Evolutionary conservation across 2,888 invertebrate genomes (phyloP).

Genomic region (Zaprionus lineosus): DNA sequence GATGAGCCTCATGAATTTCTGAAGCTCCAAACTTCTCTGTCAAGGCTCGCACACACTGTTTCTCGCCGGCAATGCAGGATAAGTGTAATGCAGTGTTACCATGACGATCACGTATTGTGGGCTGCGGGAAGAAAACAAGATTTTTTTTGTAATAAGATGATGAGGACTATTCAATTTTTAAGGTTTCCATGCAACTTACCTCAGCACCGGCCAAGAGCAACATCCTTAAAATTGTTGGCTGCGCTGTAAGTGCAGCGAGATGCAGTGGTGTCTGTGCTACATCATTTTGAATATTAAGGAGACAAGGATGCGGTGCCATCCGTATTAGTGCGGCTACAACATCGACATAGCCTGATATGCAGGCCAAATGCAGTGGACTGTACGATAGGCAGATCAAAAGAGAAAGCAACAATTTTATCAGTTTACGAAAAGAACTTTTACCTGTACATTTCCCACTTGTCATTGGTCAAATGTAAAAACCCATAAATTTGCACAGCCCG

Average conservation of each 20-base stretch:
- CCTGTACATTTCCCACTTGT: constrained; percentile 55
- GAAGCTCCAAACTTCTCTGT: constrained; percentile 86
- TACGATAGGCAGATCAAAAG: constrained; percentile 58
- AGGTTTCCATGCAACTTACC: constrained; percentile 70
- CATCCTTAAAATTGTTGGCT: constrained; percentile 89
- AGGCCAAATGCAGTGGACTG: constrained; percentile 93
- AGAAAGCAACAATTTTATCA: constrained; percentile 5
- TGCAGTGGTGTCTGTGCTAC: constrained; percentile 92
- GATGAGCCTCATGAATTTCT: constrained; percentile 83
- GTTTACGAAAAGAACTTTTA: constrained; percentile 38
- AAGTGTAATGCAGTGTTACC: constrained; percentile 95
- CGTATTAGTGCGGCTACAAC: constrained; percentile 89
- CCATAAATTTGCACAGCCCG: constrained; percentile 40
- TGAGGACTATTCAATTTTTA: too few species aligned
- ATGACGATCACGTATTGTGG: constrained; percentile 87
- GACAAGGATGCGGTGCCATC: constrained; percentile 89
- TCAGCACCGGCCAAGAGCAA: constrained; percentile 91
- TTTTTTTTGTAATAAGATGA: too few species aligned
- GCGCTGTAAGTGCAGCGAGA: constrained; percentile 90
- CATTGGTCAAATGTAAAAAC: constrained; percentile 46
- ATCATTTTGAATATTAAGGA: constrained; percentile 92
- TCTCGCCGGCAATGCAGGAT: constrained; percentile 88
- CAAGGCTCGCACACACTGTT: constrained; percentile 88
- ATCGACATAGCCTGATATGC: constrained; percentile 89
- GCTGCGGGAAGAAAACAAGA: too few species aligned